These are phyloP conservation scores for Paradisaea rubra DNA, from an alignment of 2,113 vertebrate genomes.

Conservation along the genomic window DNA sequence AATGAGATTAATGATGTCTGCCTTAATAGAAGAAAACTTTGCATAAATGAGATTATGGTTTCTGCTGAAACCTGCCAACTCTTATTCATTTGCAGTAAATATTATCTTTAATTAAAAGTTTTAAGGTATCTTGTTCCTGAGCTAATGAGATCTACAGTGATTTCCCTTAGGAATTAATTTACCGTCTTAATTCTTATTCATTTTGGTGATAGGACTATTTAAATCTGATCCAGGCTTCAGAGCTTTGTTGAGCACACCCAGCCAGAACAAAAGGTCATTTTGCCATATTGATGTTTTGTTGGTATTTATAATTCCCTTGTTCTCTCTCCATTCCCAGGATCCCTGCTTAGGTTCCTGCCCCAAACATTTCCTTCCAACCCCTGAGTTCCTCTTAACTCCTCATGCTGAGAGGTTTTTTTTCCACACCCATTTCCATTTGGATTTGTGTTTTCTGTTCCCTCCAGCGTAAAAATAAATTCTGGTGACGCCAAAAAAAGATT, in stretches of 20 bases:
- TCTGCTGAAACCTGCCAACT: slow-evolving; percentile 73
- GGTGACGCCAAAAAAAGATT: neutral
- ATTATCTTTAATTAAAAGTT: slow-evolving; percentile 84
- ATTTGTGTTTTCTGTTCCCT: neutral
- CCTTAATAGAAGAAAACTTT: slow-evolving; percentile 67
- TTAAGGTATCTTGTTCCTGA: slow-evolving; percentile 73
- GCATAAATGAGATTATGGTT: slow-evolving; percentile 70
- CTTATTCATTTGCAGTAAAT: slow-evolving; percentile 78
- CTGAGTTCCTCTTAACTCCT: neutral
- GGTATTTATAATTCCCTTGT: slow-evolving; percentile 51
- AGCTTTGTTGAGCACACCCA: slow-evolving; percentile 28
- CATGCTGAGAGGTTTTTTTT: neutral
- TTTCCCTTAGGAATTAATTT: slow-evolving; percentile 81
- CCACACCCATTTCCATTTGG: neutral
- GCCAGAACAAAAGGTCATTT: slow-evolving; percentile 51
- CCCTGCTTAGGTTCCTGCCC: neutral
- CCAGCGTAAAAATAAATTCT: neutral
- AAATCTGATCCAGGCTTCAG: slow-evolving; percentile 40
- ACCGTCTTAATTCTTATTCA: slow-evolving; percentile 72
- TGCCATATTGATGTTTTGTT: slow-evolving; percentile 28
- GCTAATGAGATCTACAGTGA: slow-evolving; percentile 78
- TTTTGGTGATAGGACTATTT: slow-evolving; percentile 63
- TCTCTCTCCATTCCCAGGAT: neutral
- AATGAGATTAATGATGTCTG: slow-evolving; percentile 73
- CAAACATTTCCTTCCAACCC: neutral